Conservation (phyloP, 2,888 invertebrate species). For the Hypolimnas misippus region DNA sequence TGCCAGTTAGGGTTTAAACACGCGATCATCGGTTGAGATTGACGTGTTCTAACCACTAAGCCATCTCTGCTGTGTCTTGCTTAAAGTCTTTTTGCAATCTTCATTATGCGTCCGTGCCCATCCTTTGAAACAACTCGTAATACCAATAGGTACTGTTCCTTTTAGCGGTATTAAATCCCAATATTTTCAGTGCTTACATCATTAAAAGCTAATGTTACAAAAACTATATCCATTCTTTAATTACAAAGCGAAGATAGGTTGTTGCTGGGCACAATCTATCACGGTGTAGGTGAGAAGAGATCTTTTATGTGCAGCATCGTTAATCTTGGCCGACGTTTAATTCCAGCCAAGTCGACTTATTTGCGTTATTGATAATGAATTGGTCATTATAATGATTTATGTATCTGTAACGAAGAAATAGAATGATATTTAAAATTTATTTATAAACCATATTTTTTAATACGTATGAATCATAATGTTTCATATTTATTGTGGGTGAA, state of each 20-base stretch:
- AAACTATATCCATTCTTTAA: conserved; percentile 10
- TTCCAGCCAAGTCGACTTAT: conserved; percentile 39
- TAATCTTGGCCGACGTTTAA: conserved; percentile 51
- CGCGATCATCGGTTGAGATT: no score
- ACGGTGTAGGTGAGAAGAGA: conserved; percentile 46
- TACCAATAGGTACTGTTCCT: no score
- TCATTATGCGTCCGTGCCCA: no score
- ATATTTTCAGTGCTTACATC: background rate
- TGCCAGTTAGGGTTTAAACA: no score
- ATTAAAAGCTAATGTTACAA: background rate
- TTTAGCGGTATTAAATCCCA: background rate
- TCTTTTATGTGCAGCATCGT: conserved; percentile 47
- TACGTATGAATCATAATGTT: no score
- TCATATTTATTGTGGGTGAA: background rate
- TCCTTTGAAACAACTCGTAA: no score
- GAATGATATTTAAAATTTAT: conserved; percentile 25
- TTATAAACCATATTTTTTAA: no score
- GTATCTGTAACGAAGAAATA: background rate
- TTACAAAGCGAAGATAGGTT: conserved; percentile 16
- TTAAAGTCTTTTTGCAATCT: no score
- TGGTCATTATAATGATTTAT: conserved; percentile 19
- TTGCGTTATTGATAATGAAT: conserved; percentile 30
- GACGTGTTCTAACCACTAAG: no score
- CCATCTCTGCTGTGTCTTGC: no score
- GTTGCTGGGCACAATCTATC: conserved; percentile 42